These are phyloP conservation scores for Protodeltote pygarga DNA, from an alignment of 2,888 invertebrate genomes.

Conservation along the genomic window DNA sequence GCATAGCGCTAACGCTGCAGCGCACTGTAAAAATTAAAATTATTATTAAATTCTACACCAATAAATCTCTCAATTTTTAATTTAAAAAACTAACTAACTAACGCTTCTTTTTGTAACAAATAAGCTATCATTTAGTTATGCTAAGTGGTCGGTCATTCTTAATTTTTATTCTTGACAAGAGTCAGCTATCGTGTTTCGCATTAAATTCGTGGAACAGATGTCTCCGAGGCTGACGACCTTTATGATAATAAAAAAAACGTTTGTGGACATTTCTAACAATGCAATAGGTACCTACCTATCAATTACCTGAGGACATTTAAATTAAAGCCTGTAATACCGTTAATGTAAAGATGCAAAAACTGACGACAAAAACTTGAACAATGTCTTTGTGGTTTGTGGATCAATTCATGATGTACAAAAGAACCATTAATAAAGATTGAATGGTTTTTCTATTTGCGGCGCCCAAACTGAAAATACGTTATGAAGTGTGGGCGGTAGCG, in stretches of 20 bases:
- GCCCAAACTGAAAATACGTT: constrained; percentile 60
- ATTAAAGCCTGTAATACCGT: constrained; percentile 64
- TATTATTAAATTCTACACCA: no score
- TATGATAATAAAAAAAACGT: constrained; percentile 63
- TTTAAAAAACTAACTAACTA: no score
- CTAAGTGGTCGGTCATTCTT: constrained; percentile 25
- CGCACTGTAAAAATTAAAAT: constrained; percentile 61
- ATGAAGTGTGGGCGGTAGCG: constrained; percentile 67
- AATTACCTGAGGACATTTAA: constrained; percentile 69
- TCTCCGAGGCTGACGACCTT: constrained; percentile 71
- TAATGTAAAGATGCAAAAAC: constrained; percentile 58
- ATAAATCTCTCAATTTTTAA: no score
- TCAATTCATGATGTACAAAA: constrained; percentile 53
- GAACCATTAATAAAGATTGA: constrained; percentile 58
- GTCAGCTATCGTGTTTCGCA: constrained; percentile 64
- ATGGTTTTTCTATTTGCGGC: constrained; percentile 52
- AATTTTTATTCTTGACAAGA: constrained; percentile 51
- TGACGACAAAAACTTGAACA: constrained; percentile 54
- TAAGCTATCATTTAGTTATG: not conserved
- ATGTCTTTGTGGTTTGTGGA: constrained; percentile 39
- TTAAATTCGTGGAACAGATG: constrained; percentile 71
- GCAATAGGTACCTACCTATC: constrained; percentile 68
- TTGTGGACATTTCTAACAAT: constrained; percentile 68
- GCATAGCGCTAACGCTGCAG: constrained; percentile 62
- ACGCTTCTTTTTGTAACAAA: no score